A percentile compares a stretch with the other conserved stretches of the same genome.
Conservation (phyloP, 2,888 invertebrate genomes). For the Oconnorella tubifera region DNA sequence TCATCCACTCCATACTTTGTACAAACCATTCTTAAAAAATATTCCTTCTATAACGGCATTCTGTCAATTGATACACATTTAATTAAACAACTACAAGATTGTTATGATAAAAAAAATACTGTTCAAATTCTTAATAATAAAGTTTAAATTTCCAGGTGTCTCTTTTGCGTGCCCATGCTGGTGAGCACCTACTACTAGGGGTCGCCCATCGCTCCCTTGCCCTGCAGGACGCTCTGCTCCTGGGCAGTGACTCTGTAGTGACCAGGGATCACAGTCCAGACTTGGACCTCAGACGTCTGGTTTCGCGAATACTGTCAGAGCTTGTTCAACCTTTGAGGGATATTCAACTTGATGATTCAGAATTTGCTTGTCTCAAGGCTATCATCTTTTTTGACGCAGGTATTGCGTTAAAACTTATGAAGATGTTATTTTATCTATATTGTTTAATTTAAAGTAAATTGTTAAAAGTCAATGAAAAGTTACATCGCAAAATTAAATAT, state of each 20-base stretch:
- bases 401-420: background rate
- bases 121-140: too few relatives aligned
- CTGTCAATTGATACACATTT: too few relatives aligned
- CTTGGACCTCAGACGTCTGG: slow-evolving; percentile 58
- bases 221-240: slow-evolving; percentile 82
- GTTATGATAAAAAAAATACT: too few relatives aligned
- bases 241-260: slow-evolving; percentile 95
- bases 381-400: slow-evolving; percentile 95
- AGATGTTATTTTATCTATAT: too few relatives aligned
- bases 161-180: slow-evolving; percentile 88
- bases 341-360: slow-evolving; percentile 93
- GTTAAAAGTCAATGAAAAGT: too few relatives aligned
- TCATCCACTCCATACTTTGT: too few relatives aligned
- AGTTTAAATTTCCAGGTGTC: too few relatives aligned
- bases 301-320: slow-evolving; percentile 91
- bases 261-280: slow-evolving; percentile 62
- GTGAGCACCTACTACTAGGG: slow-evolving; percentile 87
- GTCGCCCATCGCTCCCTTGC: slow-evolving; percentile 77
- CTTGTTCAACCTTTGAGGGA: slow-evolving; percentile 88
- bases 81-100: too few relatives aligned
- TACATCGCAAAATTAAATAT: too few relatives aligned
- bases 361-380: slow-evolving; percentile 96
- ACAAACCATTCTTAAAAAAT: too few relatives aligned
- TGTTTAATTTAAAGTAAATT: too few relatives aligned
- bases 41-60: too few relatives aligned